These are phyloP conservation scores for Sandelia bainsii DNA, from an alignment of 2,797 vertebrate genomes.

Conservation along the genomic window DNA sequence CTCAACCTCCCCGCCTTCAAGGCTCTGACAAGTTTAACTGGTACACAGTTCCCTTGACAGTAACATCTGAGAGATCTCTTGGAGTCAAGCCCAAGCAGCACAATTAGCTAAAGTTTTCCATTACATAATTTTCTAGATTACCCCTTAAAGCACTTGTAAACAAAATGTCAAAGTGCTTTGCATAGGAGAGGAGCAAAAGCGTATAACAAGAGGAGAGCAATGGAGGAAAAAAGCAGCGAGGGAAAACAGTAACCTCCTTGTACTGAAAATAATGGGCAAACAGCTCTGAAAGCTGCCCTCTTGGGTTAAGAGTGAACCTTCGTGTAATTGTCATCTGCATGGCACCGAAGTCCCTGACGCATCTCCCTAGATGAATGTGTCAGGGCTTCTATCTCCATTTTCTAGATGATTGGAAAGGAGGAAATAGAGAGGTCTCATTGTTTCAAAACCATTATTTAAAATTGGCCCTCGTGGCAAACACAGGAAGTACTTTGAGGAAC, in stretches of 20 bases:
- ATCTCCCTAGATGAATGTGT: slow-evolving; percentile 51
- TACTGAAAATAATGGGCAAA: slow-evolving; percentile 46
- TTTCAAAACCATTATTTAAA: slow-evolving; percentile 67
- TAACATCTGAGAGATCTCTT: slow-evolving; percentile 79
- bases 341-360: slow-evolving; percentile 39
- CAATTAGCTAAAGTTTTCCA: slow-evolving; percentile 84
- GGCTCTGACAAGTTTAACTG: slow-evolving; percentile 71
- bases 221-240: slow-evolving; percentile 27
- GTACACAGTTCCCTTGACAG: slow-evolving; percentile 80
- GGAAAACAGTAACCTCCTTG: slow-evolving; percentile 23
- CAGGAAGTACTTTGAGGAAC: slow-evolving; percentile 56
- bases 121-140: slow-evolving; percentile 77
- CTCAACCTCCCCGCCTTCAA: slow-evolving; percentile 62
- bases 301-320: slow-evolving; percentile 50
- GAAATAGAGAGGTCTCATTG: slow-evolving; percentile 46
- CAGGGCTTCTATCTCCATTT: slow-evolving; percentile 57
- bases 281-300: slow-evolving; percentile 47
- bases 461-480: slow-evolving; percentile 59
- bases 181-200: slow-evolving; percentile 45
- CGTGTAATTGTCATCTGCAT: slow-evolving; percentile 63
- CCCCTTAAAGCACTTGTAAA: slow-evolving; percentile 73
- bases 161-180: slow-evolving; percentile 64
- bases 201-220: slow-evolving; percentile 30
- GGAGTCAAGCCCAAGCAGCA: slow-evolving; percentile 80
- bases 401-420: slow-evolving; percentile 58